A percentile compares a stretch with the other conserved stretches of the same genome.
Conservation (phyloP, 2,113 vertebrate species). For the Antechinus flavipes region DNA sequence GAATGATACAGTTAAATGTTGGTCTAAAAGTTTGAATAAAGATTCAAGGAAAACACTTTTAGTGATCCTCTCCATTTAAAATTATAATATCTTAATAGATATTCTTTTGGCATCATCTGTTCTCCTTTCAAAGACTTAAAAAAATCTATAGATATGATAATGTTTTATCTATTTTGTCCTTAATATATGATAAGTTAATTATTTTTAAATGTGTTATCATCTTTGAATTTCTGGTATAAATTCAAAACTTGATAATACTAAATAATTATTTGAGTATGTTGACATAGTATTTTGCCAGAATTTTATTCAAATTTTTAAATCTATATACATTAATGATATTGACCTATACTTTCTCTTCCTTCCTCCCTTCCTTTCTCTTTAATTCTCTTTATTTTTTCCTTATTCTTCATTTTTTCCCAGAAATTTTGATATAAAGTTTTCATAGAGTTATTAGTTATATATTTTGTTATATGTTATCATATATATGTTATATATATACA, state of each 20-base stretch:
- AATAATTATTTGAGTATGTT: background rate
- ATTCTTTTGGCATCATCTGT: background rate
- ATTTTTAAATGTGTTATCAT: background rate
- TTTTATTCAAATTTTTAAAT: background rate
- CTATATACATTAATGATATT: background rate
- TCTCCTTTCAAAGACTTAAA: background rate
- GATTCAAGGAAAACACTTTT: background rate
- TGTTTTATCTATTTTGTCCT: background rate
- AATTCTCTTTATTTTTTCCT: too few species aligned
- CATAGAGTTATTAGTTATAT: too few species aligned
- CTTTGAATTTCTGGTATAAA: background rate
- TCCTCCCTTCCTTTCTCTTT: too few species aligned
- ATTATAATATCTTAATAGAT: background rate
- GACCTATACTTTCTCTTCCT: background rate
- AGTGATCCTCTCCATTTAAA: background rate
- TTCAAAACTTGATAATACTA: background rate
- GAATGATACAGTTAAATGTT: background rate
- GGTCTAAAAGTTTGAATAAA: background rate
- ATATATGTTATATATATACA: background rate
- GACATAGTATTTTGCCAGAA: background rate
- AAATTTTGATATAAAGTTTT: background rate
- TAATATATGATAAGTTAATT: background rate
- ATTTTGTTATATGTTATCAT: background rate
- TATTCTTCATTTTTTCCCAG: background rate
- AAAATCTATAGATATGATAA: background rate